A percentile compares a stretch with the other conserved stretches of the same genome.
These are phyloP conservation scores for Nesidiocoris tenuis DNA, from an alignment of 2,888 invertebrate genomes.

Conservation along the genomic window DNA sequence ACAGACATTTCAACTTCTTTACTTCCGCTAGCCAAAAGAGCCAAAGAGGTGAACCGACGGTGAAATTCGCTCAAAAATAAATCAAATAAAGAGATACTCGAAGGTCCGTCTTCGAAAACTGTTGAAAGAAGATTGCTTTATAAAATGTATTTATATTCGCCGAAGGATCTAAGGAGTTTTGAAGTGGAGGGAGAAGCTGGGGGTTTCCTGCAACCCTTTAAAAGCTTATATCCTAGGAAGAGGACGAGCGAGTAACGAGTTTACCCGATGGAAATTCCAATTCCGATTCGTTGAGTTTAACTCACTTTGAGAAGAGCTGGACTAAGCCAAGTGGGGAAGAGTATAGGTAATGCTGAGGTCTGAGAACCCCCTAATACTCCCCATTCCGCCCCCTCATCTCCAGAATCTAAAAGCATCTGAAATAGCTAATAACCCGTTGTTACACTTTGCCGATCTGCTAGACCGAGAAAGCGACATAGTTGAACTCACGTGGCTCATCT, in stretches of 20 bases:
- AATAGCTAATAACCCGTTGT: neutral
- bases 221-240: constrained; percentile 23
- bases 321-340: neutral
- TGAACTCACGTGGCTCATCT: no score
- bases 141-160: constrained; percentile 42
- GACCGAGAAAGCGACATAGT: no score
- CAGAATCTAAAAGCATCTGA: neutral
- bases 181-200: constrained; percentile 18
- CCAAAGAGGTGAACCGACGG: neutral
- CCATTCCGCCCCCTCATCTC: neutral
- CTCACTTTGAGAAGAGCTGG: constrained; percentile 22
- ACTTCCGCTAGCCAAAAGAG: neutral
- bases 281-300: constrained; percentile 43
- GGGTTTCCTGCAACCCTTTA: constrained; percentile 30
- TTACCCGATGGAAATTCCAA: constrained; percentile 41
- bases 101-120: constrained; percentile 24
- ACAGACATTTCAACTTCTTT: neutral
- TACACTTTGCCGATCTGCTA: neutral
- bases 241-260: constrained; percentile 36
- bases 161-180: constrained; percentile 25
- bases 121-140: constrained; percentile 36
- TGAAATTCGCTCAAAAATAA: constrained; percentile 11
- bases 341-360: neutral
- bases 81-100: constrained; percentile 16
- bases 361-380: neutral